These are phyloP conservation scores for Prunella strophiata DNA, from an alignment of 2,797 vertebrate species.

Conservation along the genomic window DNA sequence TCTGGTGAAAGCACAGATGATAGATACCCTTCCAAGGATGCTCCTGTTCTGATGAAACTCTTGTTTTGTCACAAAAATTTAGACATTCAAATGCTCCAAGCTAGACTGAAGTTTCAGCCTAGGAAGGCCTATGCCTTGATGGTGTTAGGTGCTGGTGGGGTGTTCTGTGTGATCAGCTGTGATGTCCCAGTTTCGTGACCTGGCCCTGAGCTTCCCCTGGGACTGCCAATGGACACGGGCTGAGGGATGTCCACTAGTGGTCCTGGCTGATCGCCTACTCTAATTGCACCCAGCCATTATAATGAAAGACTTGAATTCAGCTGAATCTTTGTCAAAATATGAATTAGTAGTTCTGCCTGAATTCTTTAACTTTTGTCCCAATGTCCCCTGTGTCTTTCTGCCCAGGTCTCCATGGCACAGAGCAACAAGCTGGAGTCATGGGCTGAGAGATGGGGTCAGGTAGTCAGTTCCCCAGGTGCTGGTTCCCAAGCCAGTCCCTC, in stretches of 20 bases:
- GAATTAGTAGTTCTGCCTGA: slow-evolving; percentile 24
- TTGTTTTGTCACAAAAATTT: neutral
- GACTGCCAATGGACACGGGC: fast-evolving
- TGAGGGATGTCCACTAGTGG: neutral
- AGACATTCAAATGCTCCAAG: neutral
- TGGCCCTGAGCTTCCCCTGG: neutral
- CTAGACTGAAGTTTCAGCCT: neutral
- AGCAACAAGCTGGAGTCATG: neutral
- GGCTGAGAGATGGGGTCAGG: neutral
- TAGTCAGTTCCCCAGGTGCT: neutral
- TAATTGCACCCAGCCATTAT: neutral
- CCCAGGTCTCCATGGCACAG: neutral
- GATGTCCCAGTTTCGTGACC: fast-evolving
- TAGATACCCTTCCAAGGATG: neutral
- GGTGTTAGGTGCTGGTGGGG: fast-evolving
- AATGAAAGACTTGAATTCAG: neutral
- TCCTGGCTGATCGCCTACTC: neutral
- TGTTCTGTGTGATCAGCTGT: neutral
- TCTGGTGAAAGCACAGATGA: neutral
- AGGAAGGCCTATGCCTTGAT: neutral
- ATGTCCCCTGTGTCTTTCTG: neutral
- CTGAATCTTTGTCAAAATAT: slow-evolving; percentile 48
- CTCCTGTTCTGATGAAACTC: neutral
- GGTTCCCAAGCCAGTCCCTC: neutral
- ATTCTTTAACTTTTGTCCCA: neutral